Evolutionary conservation across 2,797 vertebrate species (phyloP).

Genomic region (Diceros bicornis): DNA sequence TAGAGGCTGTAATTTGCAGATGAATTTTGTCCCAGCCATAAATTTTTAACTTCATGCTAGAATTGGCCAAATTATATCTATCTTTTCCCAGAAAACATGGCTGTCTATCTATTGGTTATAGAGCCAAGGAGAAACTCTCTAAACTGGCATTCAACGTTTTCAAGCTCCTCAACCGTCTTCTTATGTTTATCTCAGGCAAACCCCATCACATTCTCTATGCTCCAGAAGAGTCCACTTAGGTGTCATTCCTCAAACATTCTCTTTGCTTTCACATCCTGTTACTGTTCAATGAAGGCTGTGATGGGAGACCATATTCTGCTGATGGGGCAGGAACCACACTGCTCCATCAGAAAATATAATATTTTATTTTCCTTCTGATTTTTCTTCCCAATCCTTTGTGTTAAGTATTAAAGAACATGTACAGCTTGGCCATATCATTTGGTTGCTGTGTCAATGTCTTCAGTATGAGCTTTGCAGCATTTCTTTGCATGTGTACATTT

Average conservation of each 20-base stretch:
- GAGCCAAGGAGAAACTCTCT: background rate
- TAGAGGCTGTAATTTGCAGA: too few species aligned
- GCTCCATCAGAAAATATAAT: rapidly evolving
- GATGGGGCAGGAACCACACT: rapidly evolving
- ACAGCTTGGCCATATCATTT: background rate
- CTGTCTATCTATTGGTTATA: background rate
- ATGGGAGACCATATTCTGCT: rapidly evolving
- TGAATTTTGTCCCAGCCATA: background rate
- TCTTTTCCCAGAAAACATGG: background rate
- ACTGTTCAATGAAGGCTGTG: background rate
- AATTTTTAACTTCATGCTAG: background rate
- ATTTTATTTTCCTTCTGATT: background rate
- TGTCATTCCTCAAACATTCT: rapidly evolving
- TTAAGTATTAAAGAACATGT: rapidly evolving
- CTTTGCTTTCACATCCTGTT: rapidly evolving
- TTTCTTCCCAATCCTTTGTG: too few species aligned
- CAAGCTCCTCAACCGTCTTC: rapidly evolving
- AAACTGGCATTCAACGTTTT: rapidly evolving
- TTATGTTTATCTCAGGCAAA: rapidly evolving
- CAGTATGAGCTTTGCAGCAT: rapidly evolving
- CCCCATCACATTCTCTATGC: rapidly evolving
- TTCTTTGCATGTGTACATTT: background rate
- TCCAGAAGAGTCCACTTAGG: rapidly evolving
- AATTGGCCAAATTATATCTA: background rate
- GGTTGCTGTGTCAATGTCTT: background rate